Base-by-base conservation (phyloP, 2,113 vertebrate genomes). In the Prionailurus bengalensis region DNA sequence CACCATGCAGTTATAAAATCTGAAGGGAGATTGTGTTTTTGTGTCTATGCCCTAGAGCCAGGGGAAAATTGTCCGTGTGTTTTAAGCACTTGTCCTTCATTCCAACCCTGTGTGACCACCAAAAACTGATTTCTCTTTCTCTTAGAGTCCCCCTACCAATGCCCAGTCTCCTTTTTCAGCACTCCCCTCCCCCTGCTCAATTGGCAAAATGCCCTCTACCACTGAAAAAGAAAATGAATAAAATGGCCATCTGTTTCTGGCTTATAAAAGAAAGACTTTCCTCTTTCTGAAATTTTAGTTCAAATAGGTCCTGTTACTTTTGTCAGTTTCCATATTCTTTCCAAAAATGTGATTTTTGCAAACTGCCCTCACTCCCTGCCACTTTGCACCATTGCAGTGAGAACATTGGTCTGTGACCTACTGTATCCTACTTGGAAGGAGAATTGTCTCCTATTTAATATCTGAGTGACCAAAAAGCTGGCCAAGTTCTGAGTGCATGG, bases 11-110 rank as follows among this genome's bases (percentile, higher is more conserved):
- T 36, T 95, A 17, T 86, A 48, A 86, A 78, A 91, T 85, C 15
- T 85, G 70, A 91, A 86, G 33, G 63, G 51, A 81, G 48, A 55
- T 79, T 68, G n/a, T 94, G 45, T 79, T 79, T 93, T 81, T 92
- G 27, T 70, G 48, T 91, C n/a, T 53, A 25, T 81, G 78, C n/a
- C 90, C 48, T 93, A 68, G 27, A 39, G n/a, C 58, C 42, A 86
- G 74, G 51, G 31, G 65, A 61, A 88, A 71, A 88, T 31, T 70
- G 39, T n/a, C 39, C 23, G 12, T 48, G 16, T 88, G 21, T 88
- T 61, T 63, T 71, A 88, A 88, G 83, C 31, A 70, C 36, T 63
- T 63, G 7, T 65, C 66, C 45, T 92, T 81, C 15, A 23, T 96
- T 74, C 55, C 29, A 88, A 36, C 36, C 66, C 36, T 11, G 17